phyloP scores from a whole-genome alignment of 2,888 invertebrate genomes.

The Nudaria mundana region DNA sequence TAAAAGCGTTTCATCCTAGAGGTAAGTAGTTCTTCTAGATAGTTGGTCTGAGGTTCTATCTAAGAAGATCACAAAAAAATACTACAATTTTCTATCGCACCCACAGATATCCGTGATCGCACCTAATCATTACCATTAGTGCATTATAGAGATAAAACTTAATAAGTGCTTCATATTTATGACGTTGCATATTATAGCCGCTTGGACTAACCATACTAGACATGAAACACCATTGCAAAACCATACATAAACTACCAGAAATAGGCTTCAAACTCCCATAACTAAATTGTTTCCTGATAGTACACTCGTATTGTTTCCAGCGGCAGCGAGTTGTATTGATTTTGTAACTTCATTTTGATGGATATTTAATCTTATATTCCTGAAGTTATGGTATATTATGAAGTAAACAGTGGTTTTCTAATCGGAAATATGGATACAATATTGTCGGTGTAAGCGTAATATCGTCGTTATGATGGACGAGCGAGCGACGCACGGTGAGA shows the following conservation, averaged over 20 bases:
- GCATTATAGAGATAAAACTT: constrained; percentile 36
- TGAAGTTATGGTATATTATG: constrained; percentile 22
- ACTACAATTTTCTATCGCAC: too few relatives aligned
- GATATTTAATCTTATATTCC: constrained; percentile 13
- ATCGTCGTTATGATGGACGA: constrained; percentile 79
- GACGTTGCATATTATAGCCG: constrained; percentile 52
- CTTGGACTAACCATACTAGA: constrained; percentile 36
- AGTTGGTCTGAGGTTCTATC: too few relatives aligned
- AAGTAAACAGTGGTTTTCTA: constrained; percentile 21
- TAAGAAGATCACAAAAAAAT: too few relatives aligned
- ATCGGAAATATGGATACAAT: constrained; percentile 64
- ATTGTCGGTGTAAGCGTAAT: constrained; percentile 78
- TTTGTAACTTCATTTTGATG: constrained; percentile 23
- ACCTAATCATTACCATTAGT: too few relatives aligned
- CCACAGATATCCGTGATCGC: too few relatives aligned
- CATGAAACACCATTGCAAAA: constrained; percentile 11
- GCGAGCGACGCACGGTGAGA: constrained; percentile 42
- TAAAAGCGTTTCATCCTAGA: too few relatives aligned
- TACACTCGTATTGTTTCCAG: constrained; percentile 32
- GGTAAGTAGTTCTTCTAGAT: too few relatives aligned
- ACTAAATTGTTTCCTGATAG: constrained; percentile 19
- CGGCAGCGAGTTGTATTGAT: constrained; percentile 51
- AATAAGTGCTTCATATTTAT: constrained; percentile 53
- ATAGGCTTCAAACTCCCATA: constrained; percentile 28
- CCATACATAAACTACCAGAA: constrained; percentile 10